phyloP scores from a whole-genome alignment of 2,888 invertebrate genomes.

The Malachius bipustulatus region DNA sequence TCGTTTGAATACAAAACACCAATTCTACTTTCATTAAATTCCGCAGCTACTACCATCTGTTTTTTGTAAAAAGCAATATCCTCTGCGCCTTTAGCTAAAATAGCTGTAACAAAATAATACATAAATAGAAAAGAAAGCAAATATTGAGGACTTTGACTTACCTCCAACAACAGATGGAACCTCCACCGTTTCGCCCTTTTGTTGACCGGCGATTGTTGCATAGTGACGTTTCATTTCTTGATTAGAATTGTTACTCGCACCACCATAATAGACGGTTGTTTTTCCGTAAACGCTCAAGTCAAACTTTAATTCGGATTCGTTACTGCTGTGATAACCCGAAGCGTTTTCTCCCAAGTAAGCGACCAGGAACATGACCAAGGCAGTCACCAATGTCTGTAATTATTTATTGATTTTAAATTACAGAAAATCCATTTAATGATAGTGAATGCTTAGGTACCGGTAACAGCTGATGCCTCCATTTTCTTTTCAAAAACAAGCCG shows the following conservation, averaged over 20 bases:
- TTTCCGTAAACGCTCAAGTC: constrained; percentile 29
- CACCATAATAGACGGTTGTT: constrained; percentile 27
- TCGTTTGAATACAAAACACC: constrained; percentile 38
- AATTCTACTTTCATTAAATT: constrained; percentile 22
- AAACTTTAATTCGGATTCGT: constrained; percentile 27
- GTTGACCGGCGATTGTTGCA: constrained; percentile 16
- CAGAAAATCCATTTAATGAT: no score
- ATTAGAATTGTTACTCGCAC: constrained; percentile 12
- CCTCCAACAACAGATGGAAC: constrained; percentile 21
- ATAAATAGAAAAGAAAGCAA: no score
- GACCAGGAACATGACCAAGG: constrained; percentile 29
- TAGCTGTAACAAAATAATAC: no score
- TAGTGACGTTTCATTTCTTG: constrained; percentile 21
- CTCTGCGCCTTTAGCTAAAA: constrained; percentile 32
- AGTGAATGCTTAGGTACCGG: no score
- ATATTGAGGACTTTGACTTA: constrained; percentile 10
- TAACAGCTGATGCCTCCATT: not conserved
- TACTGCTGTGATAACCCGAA: constrained; percentile 16
- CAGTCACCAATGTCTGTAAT: constrained; percentile 30
- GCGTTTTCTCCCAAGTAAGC: constrained; percentile 25
- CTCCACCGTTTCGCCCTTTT: constrained; percentile 20
- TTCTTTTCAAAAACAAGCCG: not conserved
- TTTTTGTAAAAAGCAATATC: constrained; percentile 38
- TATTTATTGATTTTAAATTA: no score
- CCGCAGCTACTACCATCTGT: constrained; percentile 38